phyloP scores from a whole-genome alignment of 2,888 invertebrate species.

The Macrostomum cliftonense region DNA sequence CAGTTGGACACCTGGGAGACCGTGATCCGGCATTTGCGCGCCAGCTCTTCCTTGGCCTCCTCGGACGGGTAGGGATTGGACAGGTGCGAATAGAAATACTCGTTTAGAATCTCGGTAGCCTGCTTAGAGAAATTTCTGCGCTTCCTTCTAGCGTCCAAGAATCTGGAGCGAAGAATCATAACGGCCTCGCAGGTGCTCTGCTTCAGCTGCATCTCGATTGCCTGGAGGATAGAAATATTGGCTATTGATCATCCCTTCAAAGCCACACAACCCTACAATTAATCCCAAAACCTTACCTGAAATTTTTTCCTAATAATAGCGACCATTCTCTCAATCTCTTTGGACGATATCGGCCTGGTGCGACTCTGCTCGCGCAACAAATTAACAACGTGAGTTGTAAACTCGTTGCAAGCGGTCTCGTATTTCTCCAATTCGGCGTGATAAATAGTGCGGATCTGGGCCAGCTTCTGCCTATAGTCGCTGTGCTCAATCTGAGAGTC shows the following conservation, averaged over 20 bases:
- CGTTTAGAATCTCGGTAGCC: conserved; percentile 94
- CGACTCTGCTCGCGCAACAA: conserved; percentile 82
- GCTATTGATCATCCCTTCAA: too few relatives aligned
- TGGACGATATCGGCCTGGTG: conserved; percentile 88
- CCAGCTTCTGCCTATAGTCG: conserved; percentile 91
- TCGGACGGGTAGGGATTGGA: conserved; percentile 99
- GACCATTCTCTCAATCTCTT: conserved; percentile 96
- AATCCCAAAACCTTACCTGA: conserved; percentile 41
- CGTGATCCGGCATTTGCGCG: conserved; percentile 94
- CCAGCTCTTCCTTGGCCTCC: conserved; percentile 97
- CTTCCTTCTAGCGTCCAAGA: conserved; percentile 56
- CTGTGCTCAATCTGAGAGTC: conserved; percentile 65
- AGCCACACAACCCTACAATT: too few relatives aligned
- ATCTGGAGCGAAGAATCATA: conserved; percentile 78
- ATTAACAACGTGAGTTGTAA: conserved; percentile 99
- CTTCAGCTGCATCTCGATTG: conserved; percentile 60
- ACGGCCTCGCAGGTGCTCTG: conserved; percentile 98
- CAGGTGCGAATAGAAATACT: conserved; percentile 97
- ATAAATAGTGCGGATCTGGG: conserved; percentile 94
- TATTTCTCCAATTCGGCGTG: conserved; percentile 98
- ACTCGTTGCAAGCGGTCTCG: conserved; percentile 99
- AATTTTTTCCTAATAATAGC: conserved; percentile 95
- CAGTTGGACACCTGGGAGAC: conserved; percentile 94
- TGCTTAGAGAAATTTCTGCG: conserved; percentile 98
- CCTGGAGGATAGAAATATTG: too few relatives aligned